Evolutionary conservation across 2,888 invertebrate genomes (phyloP), one percentile per base, ranked within the genome.

Genomic region (Caenorhabditis angaria): DNA sequence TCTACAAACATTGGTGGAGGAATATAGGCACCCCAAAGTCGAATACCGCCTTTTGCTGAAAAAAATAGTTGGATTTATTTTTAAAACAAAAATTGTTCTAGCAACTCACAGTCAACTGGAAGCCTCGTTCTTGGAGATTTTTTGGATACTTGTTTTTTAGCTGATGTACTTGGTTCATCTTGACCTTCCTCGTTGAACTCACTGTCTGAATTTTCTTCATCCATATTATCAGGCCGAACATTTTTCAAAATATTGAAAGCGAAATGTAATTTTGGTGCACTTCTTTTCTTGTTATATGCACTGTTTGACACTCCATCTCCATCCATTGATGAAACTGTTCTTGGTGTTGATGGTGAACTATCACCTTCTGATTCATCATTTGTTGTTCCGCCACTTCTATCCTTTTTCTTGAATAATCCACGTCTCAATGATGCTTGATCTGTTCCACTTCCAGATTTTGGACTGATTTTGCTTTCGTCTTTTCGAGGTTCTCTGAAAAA

Each of bases 241-340:
- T 82, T 80, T 75, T 85, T 86, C 41, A 86, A 69, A 10, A 86
- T 70, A 35, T 82, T 84, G 67, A 86, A 83, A 0, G 86, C 86
- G 62, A 89, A 86, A 70, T 88, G 88, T 61, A 89, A 88, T 75
- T 89, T 89, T 77, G 89, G 88, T 68, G 88, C 83, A 35, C 89
- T 88, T 71, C 88, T 88, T 63, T 89, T 87, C 56, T 88, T 87
- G 2, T n/a, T n/a, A n/a, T 76, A 56, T 14, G 62, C 66, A 18
- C 58, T 70, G 47, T 54, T 65, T 5, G 79, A 65, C 8, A 81
- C 76, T 1, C 82, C 82, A 20, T 80, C n/a, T n/a, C n/a, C 83
- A 28, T 77, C 78, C 58, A 77, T 71, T 12, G 85, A 82, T 3
- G 84, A 81, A 0, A 82, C 64, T 6, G 83, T 83, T 32, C 85